Evolutionary conservation across 2,797 vertebrate species (phyloP), one percentile per base, ranked within the genome.

Genomic region (Chloroceryle inda): DNA sequence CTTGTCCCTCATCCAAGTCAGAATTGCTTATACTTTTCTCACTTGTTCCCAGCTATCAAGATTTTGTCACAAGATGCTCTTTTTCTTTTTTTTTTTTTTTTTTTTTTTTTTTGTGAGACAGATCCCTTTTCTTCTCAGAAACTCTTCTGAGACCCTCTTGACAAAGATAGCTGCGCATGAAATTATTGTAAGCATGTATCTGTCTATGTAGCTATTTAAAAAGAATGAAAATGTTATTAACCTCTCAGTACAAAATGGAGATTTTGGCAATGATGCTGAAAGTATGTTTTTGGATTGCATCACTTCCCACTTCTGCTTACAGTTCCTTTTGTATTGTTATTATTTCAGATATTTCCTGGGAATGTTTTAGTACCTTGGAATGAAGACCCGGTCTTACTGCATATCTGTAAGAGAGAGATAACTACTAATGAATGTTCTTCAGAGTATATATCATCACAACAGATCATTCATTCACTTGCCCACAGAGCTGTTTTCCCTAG

Each of bases 1-100:
- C 22, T 93, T 95, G 69, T 94, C 66, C 50, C 53, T 63, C 38
- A 73, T 94, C 66, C 92, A 97, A 92, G 62, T 59, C 50, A 86
- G 42, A 37, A 19, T 21, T 88, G n/a, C 66, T 86, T 89, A 47
- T 24, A 13, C 26, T 93, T 72, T 72, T 88, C 79, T 72, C 58
- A 59, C 42, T 90, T 84, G 42, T 85, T 92, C 58, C 68, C 69
- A 88, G 37, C 18, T 75, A 72, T 78, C 58, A 77, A 71, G 76
- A 21, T 76, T 82, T 71, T 68, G 31, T 64, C 75, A 29, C 58
- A 58, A 44, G 79, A 44, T 69, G 33, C 37, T 82, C 40, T 11
- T 83, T 79, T 92, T 55, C 8, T 15, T n/a, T 20, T 74, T 18
- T 13, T 91, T 49, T 50, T 55, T 11, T 79, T 92, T 55, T 7